Base-by-base conservation (phyloP, 2,888 invertebrate genomes). In the Dryococelus australis region DNA sequence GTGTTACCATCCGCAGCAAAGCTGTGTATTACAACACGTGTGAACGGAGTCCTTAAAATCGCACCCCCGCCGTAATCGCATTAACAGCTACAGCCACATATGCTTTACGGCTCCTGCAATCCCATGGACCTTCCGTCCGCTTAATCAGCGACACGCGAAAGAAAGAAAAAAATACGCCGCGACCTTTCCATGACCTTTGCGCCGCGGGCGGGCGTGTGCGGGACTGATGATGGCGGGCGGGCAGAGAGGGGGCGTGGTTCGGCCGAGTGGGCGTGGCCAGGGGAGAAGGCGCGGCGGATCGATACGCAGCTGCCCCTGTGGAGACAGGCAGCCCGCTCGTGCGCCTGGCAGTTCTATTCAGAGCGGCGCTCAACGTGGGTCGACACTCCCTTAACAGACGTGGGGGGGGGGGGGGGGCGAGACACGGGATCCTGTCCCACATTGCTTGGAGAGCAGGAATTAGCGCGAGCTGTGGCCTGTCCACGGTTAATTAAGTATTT, bases 221-320 rank as follows among this genome's bases (percentile, higher is more conserved):
- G n/a, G n/a, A 26, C 84, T 43, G 85, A 85, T 26, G 89, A 86
- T 88, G 87, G 88, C 87, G 87, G 89, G 87, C 87, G 88, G 85
- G 86, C 88, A 87, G 89, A 89, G 89, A 83, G 87, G 89, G 90
- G 89, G 90, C 90, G 88, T 87, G 87, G 88, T 86, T 86, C 84
- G 85, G 89, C 78, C 86, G 88, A 86, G 86, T 51, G 78, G 47
- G 87, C 83, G 79, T 87, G 43, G 43, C 24, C 28, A 6, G 65
- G 84, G 51, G 51, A 20, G 88, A 85, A 88, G 88, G 89, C 89
- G 89, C 89, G 89, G 88, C 90, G 91, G 92, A 92, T 84, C 92
- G 92, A 92, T 91, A 90, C 90, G 91, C 91, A 91, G 92, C 92
- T 90, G 91, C 91, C 92, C 91, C 91, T 91, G 92, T 91, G 92